Percentiles rank a stretch among this genome's conserved stretches.
Evolutionary conservation across 2,888 invertebrate genomes (phyloP).

Genomic region (Thysanoteuthis rhombus): DNA sequence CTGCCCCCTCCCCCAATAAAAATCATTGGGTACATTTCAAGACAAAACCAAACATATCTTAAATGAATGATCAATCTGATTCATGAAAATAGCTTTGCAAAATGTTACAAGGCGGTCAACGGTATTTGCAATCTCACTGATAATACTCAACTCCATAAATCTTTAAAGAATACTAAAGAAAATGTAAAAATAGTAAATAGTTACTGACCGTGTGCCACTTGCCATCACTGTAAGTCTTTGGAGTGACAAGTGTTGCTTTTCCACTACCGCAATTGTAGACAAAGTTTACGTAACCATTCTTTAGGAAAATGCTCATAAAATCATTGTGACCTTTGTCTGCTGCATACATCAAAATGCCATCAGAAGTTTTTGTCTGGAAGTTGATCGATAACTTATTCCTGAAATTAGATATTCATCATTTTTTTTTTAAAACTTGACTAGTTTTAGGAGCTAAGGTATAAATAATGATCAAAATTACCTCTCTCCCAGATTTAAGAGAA

Average conservation of each 20-base stretch:
- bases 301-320: constrained; percentile 84
- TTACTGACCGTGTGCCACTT: constrained; percentile 87
- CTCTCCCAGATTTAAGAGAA: too few relatives aligned
- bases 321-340: constrained; percentile 77
- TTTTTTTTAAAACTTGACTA: background rate
- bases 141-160: too few relatives aligned
- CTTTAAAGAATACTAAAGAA: too few relatives aligned
- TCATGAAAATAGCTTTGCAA: too few relatives aligned
- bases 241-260: constrained; percentile 77
- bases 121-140: too few relatives aligned
- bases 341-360: constrained; percentile 85
- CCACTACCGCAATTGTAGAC: constrained; percentile 90
- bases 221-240: constrained; percentile 81
- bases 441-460: too few relatives aligned
- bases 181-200: background rate
- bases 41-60: too few relatives aligned
- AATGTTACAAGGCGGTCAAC: too few relatives aligned
- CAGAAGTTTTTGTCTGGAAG: constrained; percentile 80
- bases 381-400: constrained; percentile 81
- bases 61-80: too few relatives aligned
- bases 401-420: constrained; percentile 47
- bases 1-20: too few relatives aligned
- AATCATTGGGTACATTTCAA: too few relatives aligned
- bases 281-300: constrained; percentile 82
- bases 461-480: too few relatives aligned